Evolutionary conservation across 2,888 invertebrate species (phyloP).

Genomic region (Pogonocherus hispidulus): DNA sequence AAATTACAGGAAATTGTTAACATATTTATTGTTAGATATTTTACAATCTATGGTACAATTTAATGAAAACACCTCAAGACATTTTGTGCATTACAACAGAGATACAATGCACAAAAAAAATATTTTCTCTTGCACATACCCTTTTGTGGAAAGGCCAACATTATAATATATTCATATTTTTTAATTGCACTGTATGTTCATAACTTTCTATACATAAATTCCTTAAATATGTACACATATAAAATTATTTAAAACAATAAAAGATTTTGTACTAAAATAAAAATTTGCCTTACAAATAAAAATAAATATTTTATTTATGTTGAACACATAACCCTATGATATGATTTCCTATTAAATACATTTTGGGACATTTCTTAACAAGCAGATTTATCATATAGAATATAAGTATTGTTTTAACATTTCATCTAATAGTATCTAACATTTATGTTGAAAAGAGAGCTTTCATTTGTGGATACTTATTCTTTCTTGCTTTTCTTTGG

Average conservation of each 20-base stretch:
- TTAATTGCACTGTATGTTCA: conserved; percentile 53
- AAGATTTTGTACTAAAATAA: conserved; percentile 52
- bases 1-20: conserved; percentile 12
- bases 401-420: conserved; percentile 43
- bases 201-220: conserved; percentile 36
- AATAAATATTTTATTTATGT: conserved; percentile 40
- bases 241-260: conserved; percentile 48
- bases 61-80: conserved; percentile 51
- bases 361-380: conserved; percentile 46
- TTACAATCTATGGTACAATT: conserved; percentile 40
- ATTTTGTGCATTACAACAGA: conserved; percentile 57
- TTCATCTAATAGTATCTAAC: conserved; percentile 44
- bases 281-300: conserved; percentile 43
- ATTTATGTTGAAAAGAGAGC: conserved; percentile 42
- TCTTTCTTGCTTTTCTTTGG: conserved; percentile 40
- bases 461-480: conserved; percentile 29
- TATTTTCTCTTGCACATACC: conserved; percentile 28
- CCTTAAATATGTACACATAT: conserved; percentile 44
- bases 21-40: conserved; percentile 37
- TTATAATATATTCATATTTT: conserved; percentile 45
- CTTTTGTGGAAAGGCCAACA: conserved; percentile 20
- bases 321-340: conserved; percentile 54
- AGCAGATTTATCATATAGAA: conserved; percentile 45
- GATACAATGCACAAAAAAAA: conserved; percentile 56
- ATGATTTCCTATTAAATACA: conserved; percentile 50